These are phyloP conservation scores for Poecilia wingei DNA, from an alignment of 2,797 vertebrate genomes.

Conservation along the genomic window DNA sequence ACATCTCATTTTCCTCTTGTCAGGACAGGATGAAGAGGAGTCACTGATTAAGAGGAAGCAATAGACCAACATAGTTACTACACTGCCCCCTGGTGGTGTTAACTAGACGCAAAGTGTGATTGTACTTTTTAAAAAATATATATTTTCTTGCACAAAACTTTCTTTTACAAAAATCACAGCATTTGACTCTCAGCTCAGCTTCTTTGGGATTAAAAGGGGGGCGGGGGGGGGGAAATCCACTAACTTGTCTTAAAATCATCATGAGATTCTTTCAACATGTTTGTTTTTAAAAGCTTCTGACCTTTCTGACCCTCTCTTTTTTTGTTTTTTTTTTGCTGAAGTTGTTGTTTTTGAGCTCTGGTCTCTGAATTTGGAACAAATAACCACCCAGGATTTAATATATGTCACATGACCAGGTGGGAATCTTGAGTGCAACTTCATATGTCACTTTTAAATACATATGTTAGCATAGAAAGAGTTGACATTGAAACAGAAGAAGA, in stretches of 20 bases:
- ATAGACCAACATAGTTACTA: conserved; percentile 5
- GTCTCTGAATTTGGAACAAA: not conserved
- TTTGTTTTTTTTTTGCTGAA: not conserved
- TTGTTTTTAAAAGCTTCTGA: not conserved
- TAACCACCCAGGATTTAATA: not conserved
- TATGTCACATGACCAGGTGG: not conserved
- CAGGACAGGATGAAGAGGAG: not conserved
- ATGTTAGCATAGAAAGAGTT: not conserved
- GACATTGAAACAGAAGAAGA: not conserved
- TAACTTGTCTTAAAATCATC: not conserved
- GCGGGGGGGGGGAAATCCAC: not conserved
- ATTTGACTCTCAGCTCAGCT: not conserved
- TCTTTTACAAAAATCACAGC: not conserved
- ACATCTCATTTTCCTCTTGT: not conserved
- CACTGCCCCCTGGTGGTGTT: conserved; percentile 53
- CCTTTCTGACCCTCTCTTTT: not conserved
- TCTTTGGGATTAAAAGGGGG: not conserved
- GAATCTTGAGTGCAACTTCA: not conserved
- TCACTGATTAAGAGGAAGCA: not conserved
- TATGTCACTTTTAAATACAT: not conserved
- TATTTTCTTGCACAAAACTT: not conserved
- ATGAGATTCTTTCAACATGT: not conserved
- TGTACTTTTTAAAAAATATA: not conserved
- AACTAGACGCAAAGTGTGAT: not conserved
- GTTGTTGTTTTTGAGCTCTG: not conserved